Conservation (phyloP, 2,797 vertebrate genomes). For the Pipistrellus pipistrellus region DNA sequence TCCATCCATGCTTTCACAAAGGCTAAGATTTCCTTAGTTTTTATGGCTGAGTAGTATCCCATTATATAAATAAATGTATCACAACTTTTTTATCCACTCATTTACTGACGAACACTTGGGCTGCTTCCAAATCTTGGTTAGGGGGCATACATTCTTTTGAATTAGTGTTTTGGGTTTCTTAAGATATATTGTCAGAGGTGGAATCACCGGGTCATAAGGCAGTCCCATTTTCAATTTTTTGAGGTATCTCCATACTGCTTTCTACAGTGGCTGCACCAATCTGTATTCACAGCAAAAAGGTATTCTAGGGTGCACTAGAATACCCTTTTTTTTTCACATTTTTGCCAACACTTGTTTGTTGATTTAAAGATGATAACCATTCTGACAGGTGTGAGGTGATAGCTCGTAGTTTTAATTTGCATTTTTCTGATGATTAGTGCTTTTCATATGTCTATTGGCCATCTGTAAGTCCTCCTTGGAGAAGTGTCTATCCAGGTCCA, state of each 20-base stretch:
- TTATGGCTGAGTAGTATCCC: not conserved
- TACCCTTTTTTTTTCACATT: not conserved
- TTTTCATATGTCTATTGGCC: not conserved
- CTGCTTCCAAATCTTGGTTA: not conserved
- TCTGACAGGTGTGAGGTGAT: not conserved
- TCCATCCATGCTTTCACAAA: not conserved
- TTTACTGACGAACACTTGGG: not conserved
- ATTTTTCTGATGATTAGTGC: not conserved
- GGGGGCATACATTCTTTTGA: not conserved
- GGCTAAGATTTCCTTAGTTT: not conserved
- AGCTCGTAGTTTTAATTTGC: not conserved
- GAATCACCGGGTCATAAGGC: not conserved
- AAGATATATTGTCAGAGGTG: not conserved
- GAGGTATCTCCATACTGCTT: not conserved
- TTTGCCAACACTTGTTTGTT: not conserved
- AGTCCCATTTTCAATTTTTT: not conserved
- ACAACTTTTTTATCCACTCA: not conserved
- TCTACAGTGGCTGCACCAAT: not conserved
- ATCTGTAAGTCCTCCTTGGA: not conserved
- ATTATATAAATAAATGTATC: not conserved
- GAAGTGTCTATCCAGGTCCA: not conserved
- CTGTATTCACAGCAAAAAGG: not conserved
- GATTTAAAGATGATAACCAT: not conserved
- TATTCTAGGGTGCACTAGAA: not conserved
- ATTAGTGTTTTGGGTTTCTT: not conserved